Base-by-base conservation (phyloP, 2,888 invertebrate species). In the Drosophila subquinaria region DNA sequence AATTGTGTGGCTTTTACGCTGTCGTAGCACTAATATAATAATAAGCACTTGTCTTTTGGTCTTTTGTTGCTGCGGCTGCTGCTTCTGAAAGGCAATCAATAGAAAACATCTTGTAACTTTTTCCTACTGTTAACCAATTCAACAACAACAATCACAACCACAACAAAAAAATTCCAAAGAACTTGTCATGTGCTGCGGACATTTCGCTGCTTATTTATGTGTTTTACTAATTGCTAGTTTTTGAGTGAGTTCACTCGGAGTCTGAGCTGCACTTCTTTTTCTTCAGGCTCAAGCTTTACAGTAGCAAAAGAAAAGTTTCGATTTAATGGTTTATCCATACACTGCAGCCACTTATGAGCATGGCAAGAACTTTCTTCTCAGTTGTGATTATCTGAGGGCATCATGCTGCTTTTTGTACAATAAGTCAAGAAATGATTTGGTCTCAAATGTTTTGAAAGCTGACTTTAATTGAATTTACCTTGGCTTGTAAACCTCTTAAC, bases 1-100 rank as follows among this genome's bases (percentile, higher is more conserved):
- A 83, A 81, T 77, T 81, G 74, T 73, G 42, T 62, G 84, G 70
- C 82, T 76, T 66, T 80, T 84, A 84, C 59, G 81, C 80, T 82
- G 82, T 83, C 79, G 74, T 73, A 76, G 64, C 77, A 71, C 73
- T 78, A 84, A 88, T 84, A 82, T 76, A 84, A 85, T 85, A 88
- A 88, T 88, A 88, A 85, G 82, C 82, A 79, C 79, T 85, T 87
- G 69, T 70, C 9, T 52, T 51, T 51, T 57, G 56, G 65, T 45
- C 74, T 69, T 69, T 82, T 85, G 77, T 82, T 74, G 59, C 9
- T 33, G 69, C 52, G 35, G 33, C 38, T 53, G 45, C 45, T 48
- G 62, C 52, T 53, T 27, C 50, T 61, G 61, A 56, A 45, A 64
- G 50, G 64, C 74, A 59, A 70, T 75, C 78, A 73, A 81, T 73